These are phyloP conservation scores for Meta bourneti DNA, from an alignment of 2,888 invertebrate species.

Conservation along the genomic window DNA sequence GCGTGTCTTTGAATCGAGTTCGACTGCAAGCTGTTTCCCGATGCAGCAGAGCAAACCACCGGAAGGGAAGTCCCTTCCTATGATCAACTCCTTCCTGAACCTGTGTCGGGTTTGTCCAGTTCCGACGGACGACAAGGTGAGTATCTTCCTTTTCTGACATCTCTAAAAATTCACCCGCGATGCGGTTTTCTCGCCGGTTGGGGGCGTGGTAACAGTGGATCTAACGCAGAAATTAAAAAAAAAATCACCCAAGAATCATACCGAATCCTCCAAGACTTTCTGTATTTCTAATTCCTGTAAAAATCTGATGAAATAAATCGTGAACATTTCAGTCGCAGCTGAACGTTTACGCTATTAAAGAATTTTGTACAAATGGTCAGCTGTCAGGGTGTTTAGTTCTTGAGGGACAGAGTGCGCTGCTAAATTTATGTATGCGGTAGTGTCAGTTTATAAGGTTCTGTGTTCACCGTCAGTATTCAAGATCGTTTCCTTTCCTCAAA, in stretches of 20 bases:
- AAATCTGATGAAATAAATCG: too few relatives aligned
- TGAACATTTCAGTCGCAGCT: neutral
- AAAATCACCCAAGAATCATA: neutral
- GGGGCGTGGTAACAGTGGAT: constrained; percentile 58
- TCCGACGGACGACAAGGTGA: constrained; percentile 97
- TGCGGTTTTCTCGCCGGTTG: constrained; percentile 10
- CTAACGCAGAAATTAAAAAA: neutral
- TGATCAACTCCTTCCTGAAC: constrained; percentile 98
- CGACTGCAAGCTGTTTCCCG: constrained; percentile 28
- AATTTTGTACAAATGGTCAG: neutral
- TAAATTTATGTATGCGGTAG: constrained; percentile 49
- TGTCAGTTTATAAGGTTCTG: constrained; percentile 27
- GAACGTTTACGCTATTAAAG: neutral
- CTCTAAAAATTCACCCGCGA: constrained; percentile 8
- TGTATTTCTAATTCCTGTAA: too few relatives aligned
- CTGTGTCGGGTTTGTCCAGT: constrained; percentile 95
- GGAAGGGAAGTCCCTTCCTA: constrained; percentile 80
- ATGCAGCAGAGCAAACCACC: constrained; percentile 68
- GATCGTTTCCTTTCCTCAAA: neutral
- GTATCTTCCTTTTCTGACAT: constrained; percentile 16
- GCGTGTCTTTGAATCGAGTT: constrained; percentile 29
- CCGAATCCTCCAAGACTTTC: neutral
- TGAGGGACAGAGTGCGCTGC: constrained; percentile 15
- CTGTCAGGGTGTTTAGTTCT: neutral
- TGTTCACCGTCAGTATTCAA: constrained; percentile 22